Percentiles rank a stretch among this genome's conserved stretches.
Conservation (phyloP, 2,797 vertebrate species). For the Scolopax bukidnonensis region DNA sequence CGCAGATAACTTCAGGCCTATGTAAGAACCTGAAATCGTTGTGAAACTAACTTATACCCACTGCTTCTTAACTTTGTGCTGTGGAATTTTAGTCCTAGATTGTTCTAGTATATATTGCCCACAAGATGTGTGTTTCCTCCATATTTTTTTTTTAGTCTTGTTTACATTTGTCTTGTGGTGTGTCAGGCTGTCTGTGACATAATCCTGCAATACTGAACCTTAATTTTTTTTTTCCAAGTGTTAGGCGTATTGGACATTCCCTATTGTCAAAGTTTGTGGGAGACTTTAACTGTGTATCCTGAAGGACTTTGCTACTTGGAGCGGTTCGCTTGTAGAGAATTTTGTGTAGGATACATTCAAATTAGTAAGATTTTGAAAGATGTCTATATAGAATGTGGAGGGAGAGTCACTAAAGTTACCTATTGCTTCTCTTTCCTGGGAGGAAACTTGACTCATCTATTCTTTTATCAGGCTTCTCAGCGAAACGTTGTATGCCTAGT, state of each 20-base stretch:
- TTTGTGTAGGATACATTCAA: slow-evolving; percentile 25
- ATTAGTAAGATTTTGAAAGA: slow-evolving; percentile 44
- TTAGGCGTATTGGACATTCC: slow-evolving; percentile 34
- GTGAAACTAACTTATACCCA: slow-evolving; percentile 72
- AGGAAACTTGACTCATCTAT: slow-evolving; percentile 5
- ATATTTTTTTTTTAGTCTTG: slow-evolving; percentile 30
- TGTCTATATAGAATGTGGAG: neutral
- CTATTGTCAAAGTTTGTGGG: slow-evolving; percentile 46
- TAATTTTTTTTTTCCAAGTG: slow-evolving; percentile 37
- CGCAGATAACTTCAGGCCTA: slow-evolving; percentile 87
- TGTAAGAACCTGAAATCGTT: slow-evolving; percentile 83
- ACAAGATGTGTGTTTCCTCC: slow-evolving; percentile 54
- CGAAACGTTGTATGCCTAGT: slow-evolving; percentile 3
- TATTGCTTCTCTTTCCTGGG: slow-evolving; percentile 41
- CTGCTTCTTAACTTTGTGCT: slow-evolving; percentile 73
- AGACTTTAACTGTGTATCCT: slow-evolving; percentile 31
- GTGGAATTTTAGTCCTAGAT: slow-evolving; percentile 72
- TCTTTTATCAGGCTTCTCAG: slow-evolving; percentile 57
- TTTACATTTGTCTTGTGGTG: slow-evolving; percentile 56
- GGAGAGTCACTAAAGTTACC: slow-evolving; percentile 35
- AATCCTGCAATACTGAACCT: slow-evolving; percentile 52
- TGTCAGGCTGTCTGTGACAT: slow-evolving; percentile 65
- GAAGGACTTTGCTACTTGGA: slow-evolving; percentile 35
- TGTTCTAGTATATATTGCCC: slow-evolving; percentile 60
- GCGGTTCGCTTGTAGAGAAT: neutral